phyloP scores from a whole-genome alignment of 1,140 invertebrate genomes.

The Trachymyrmex cornetzi region DNA sequence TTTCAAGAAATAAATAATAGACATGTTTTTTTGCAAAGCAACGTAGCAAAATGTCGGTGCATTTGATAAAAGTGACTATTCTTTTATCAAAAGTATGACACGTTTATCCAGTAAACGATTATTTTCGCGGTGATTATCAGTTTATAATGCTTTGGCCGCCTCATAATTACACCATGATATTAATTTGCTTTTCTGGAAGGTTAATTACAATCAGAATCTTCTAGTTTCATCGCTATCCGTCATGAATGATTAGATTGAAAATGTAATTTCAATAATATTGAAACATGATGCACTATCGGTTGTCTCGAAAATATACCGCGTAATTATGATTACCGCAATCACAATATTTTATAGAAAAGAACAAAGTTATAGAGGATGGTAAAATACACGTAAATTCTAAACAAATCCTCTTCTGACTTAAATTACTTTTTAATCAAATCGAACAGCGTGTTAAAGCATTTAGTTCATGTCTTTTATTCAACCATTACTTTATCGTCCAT shows the following conservation, averaged over 20 bases:
- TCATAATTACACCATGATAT: conserved; percentile 20
- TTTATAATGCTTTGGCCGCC: not conserved
- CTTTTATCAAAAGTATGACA: not conserved
- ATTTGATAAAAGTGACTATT: conserved; percentile 36
- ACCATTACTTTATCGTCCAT: not conserved
- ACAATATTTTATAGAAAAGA: conserved; percentile 46
- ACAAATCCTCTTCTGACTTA: conserved; percentile 1
- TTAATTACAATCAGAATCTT: conserved; percentile 39
- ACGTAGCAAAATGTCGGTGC: not conserved
- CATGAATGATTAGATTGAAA: conserved; percentile 20
- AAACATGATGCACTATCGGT: not conserved
- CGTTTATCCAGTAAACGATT: not conserved
- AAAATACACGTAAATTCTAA: not conserved
- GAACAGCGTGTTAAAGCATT: conserved; percentile 10
- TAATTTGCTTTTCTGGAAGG: conserved; percentile 31
- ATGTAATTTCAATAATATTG: conserved; percentile 44
- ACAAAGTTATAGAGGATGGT: conserved; percentile 22
- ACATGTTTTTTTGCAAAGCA: not conserved
- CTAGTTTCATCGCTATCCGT: conserved; percentile 14
- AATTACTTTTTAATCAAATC: conserved; percentile 57
- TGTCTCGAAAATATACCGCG: not conserved
- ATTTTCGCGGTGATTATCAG: conserved; percentile 23
- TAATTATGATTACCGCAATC: conserved; percentile 37
- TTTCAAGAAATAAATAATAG: conserved; percentile 45
- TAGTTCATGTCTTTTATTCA: conserved; percentile 5